phyloP scores from a whole-genome alignment of 2,888 invertebrate species.

The Pollenia amentaria region DNA sequence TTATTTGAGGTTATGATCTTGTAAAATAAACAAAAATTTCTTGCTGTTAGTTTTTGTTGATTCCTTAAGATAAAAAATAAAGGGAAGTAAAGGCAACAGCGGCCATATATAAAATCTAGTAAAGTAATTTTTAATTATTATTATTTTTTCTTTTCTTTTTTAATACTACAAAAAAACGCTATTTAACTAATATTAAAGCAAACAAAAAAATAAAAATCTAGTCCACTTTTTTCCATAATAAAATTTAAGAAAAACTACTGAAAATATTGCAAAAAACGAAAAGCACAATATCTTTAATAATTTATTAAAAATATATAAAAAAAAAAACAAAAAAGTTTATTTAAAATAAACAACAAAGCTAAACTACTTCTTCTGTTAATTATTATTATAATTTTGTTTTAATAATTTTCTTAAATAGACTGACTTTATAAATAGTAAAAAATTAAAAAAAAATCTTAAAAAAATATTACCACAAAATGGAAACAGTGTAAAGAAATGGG shows the following conservation, averaged over 20 bases:
- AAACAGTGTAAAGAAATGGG: conserved; percentile 52
- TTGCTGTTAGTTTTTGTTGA: conserved; percentile 44
- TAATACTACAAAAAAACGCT: conserved; percentile 70
- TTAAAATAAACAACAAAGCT: conserved; percentile 69
- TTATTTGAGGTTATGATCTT: conserved; percentile 53
- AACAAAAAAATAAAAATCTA: conserved; percentile 69
- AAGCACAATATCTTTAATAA: conserved; percentile 73
- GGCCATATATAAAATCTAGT: conserved; percentile 73
- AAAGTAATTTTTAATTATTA: conserved; percentile 72
- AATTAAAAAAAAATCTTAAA: conserved; percentile 53
- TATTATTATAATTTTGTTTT: conserved; percentile 71
- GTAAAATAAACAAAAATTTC: conserved; percentile 64
- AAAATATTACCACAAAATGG: conserved; percentile 68
- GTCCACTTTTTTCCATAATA: conserved; percentile 73
- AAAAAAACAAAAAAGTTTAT: conserved; percentile 63
- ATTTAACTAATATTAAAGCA: conserved; percentile 66
- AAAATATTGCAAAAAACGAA: conserved; percentile 60
- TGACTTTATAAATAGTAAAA: conserved; percentile 77
- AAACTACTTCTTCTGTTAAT: conserved; percentile 73
- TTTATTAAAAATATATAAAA: conserved; percentile 43
- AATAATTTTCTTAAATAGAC: conserved; percentile 80
- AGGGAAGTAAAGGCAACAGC: conserved; percentile 58
- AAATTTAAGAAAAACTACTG: conserved; percentile 67
- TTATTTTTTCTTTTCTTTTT: conserved; percentile 66
- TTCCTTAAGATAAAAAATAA: conserved; percentile 38